Conservation (phyloP, 2,888 invertebrate species). For the Parelbella ahira region DNA sequence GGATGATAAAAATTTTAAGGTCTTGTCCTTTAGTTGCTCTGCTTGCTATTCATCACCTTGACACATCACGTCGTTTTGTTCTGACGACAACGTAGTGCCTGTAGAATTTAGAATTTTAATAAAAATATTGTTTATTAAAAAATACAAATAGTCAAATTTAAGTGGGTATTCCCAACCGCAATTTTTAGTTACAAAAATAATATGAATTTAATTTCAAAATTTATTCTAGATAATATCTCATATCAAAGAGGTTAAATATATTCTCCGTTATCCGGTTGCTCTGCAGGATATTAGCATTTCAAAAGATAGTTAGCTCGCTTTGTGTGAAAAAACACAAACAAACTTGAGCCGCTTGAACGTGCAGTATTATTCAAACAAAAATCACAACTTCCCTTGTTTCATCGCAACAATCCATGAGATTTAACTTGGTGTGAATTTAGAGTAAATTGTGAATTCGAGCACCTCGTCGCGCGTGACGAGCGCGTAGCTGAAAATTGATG, state of each 20-base stretch:
- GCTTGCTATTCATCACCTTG: constrained; percentile 46
- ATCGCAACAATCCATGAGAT: constrained; percentile 40
- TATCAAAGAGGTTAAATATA: too few species aligned
- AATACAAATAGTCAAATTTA: too few species aligned
- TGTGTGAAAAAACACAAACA: constrained; percentile 28
- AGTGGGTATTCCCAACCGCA: too few species aligned
- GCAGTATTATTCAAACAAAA: constrained; percentile 54
- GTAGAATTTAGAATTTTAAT: too few species aligned
- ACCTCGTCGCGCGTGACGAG: constrained; percentile 8
- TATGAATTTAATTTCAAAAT: too few species aligned
- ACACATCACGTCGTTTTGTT: too few species aligned
- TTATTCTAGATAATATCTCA: too few species aligned
- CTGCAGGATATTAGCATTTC: constrained; percentile 21
- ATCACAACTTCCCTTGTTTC: constrained; percentile 59
- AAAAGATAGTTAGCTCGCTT: constrained; percentile 18
- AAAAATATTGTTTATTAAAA: too few species aligned
- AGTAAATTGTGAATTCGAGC: constrained; percentile 46
- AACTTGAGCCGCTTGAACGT: constrained; percentile 27
- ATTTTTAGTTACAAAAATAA: too few species aligned
- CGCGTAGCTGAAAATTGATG: constrained; percentile 17
- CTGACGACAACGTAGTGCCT: too few species aligned
- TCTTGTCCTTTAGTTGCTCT: constrained; percentile 41
- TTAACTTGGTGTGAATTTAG: constrained; percentile 49
- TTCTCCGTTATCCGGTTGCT: constrained; percentile 9
- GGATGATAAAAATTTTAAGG: constrained; percentile 37